These are phyloP conservation scores for Ivindomyrus marchei DNA, from an alignment of 2,113 vertebrate species.

Conservation along the genomic window DNA sequence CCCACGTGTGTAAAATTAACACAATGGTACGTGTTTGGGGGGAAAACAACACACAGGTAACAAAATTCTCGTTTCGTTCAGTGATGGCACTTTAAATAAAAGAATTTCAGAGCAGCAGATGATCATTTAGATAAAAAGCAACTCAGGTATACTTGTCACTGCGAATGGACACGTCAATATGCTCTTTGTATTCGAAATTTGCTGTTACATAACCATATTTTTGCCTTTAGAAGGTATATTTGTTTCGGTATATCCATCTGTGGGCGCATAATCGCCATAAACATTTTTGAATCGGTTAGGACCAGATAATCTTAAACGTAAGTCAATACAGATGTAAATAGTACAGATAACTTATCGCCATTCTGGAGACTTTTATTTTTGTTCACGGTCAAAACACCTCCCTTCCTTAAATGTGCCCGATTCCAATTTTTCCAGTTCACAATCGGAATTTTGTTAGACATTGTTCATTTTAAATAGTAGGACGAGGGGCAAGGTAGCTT, in stretches of 20 bases:
- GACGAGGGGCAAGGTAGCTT: background rate
- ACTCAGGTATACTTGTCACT: background rate
- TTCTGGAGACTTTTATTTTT: background rate
- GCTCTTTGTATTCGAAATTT: background rate
- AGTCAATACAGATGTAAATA: background rate
- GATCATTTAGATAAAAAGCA: background rate
- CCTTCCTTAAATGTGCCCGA: background rate
- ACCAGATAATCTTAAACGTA: background rate
- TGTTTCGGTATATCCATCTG: background rate
- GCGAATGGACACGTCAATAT: background rate
- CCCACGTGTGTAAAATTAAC: background rate
- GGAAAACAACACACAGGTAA: background rate
- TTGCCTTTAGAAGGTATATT: background rate
- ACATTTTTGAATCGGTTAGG: background rate
- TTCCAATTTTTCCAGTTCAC: background rate
- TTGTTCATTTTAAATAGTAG: background rate
- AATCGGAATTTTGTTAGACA: background rate
- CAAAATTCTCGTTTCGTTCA: background rate
- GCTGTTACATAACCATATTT: background rate
- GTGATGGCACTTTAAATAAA: background rate
- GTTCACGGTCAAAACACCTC: background rate
- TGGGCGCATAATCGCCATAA: background rate
- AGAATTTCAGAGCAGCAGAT: background rate
- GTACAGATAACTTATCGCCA: background rate
- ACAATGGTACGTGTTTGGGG: background rate